Evolutionary conservation across 2,888 invertebrate genomes (phyloP), one percentile per base, ranked within the genome.

Genomic region (Heliconius charithonia): DNA sequence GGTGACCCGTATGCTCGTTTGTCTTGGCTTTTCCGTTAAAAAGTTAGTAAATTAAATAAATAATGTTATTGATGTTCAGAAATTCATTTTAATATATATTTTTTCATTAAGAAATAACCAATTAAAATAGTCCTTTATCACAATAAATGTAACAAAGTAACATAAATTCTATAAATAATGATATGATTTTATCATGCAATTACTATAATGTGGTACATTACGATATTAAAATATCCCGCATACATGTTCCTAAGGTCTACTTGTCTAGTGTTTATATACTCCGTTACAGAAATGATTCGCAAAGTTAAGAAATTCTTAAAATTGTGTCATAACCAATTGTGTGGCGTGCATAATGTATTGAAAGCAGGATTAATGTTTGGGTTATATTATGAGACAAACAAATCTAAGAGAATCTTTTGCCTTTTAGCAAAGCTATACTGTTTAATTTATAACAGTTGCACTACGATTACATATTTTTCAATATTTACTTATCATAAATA

Each of bases 281-380:
- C 16, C 0, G 3, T 6, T 16, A 25, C n/a, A 70, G 19, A 45
- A 27, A 71, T 45, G 32, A 51, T 27, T 19, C 3, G 10, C 22
- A 71, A 51, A 51, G 19, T 51, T 13, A 73, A 41, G 7, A 25
- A 16, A 1, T 16, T 62, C 10, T 32, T 73, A 25, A 32, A 73
- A 45, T 16, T 9, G 1, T 4, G 16, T 37, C n/a, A 25, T 41
- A 59, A 59, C 1, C 25, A 59, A 73, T 3, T 73, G 16, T 25
- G 32, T 62, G 37, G 37, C 7, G 59, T 73, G 10, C 4, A 62
- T n/a, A 22, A 37, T 62, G 2, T 62, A 19, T 37, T 73, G 25
- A 73, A n/a, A 62, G 10, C 59, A 32, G 37, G 72, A 72, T 37
- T 72, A 32, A 6, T 56, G 6, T 59, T 72, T 59, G 72, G 72